These are phyloP conservation scores for Phenganax marumi DNA, from an alignment of 92 coral and sea anemone species.

Conservation along the genomic window DNA sequence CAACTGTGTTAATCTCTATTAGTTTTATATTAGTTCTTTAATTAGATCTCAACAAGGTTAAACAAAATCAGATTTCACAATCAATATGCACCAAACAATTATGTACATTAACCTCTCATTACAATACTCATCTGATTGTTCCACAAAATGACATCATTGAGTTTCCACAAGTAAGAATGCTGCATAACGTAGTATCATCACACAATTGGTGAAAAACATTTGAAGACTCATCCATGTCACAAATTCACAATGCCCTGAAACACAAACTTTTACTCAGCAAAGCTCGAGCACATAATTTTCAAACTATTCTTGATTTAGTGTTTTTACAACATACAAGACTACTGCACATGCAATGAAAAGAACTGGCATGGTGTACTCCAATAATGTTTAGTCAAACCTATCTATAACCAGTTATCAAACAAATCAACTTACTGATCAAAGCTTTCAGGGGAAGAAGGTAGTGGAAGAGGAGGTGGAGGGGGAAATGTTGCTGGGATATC, in stretches of 20 bases:
- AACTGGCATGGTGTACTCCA: no score
- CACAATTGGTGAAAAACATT: no score
- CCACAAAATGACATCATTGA: neutral
- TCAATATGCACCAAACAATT: neutral
- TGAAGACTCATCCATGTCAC: neutral
- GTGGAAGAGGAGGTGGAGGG: slow-evolving; percentile 58
- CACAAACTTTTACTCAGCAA: neutral
- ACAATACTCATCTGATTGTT: neutral
- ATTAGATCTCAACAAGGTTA: neutral
- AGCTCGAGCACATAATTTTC: no score
- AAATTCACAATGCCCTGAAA: neutral
- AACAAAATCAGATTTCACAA: slow-evolving; percentile 3
- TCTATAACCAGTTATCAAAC: neutral
- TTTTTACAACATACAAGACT: no score
- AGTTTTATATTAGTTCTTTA: slow-evolving; percentile 7
- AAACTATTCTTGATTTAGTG: no score
- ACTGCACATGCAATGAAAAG: no score
- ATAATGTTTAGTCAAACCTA: neutral
- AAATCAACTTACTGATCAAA: slow-evolving; percentile 33
- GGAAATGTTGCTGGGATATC: slow-evolving; percentile 42
- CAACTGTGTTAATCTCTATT: neutral
- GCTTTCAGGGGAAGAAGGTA: slow-evolving; percentile 33
- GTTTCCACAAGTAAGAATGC: neutral
- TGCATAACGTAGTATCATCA: no score
- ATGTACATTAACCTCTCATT: slow-evolving; percentile 7